Evolutionary conservation across 2,888 invertebrate species (phyloP), one percentile per base, ranked within the genome.

Genomic region (Serrognathus titanus): DNA sequence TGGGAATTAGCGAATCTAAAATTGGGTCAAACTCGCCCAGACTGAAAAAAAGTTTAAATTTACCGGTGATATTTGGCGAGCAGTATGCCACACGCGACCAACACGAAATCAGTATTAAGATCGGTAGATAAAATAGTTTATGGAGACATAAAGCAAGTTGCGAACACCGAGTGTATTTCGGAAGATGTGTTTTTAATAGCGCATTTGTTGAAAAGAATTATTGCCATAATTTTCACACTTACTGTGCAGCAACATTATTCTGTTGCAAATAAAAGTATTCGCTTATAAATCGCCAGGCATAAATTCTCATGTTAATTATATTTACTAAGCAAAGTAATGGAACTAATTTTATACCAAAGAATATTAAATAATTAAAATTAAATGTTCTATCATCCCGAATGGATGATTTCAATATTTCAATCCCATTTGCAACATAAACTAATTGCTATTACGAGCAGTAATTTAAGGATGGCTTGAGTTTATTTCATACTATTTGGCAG

Each of bases 31-130:
- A 54, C 54, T 16, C 16, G 2, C 16, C 16, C 16, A 16, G 16
- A 16, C 16, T 16, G 16, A 54, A 48, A 45, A 54, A 54, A 49
- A 54, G 48, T 41, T 54, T 53, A 58, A 58, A 58, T 58, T 58
- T 58, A 46, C 53, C 51, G 50, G 50, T 45, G 48, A 53, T 46
- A 46, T 50, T 50, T 43, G 49, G 51, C 51, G 51, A 58, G 48
- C 20, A 47, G 39, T 41, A 24, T 16, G 50, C 45, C 55, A 35
- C 47, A 24, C 43, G 52, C 39, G 41, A 48, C 12, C 20, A 13
- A 16, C 56, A 56, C 56, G 56, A 52, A 56, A 56, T 52, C 52
- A 40, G 52, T 48, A 52, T 52, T 52, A 56, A 52, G 56, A 56
- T 56, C 41, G 38, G 20, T 11, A 31, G 56, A 56, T 56, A 56